A percentile compares a stretch with the other conserved stretches of the same genome.
phyloP scores from a whole-genome alignment of 2,888 invertebrate genomes.

The Herminia tarsipennalis region DNA sequence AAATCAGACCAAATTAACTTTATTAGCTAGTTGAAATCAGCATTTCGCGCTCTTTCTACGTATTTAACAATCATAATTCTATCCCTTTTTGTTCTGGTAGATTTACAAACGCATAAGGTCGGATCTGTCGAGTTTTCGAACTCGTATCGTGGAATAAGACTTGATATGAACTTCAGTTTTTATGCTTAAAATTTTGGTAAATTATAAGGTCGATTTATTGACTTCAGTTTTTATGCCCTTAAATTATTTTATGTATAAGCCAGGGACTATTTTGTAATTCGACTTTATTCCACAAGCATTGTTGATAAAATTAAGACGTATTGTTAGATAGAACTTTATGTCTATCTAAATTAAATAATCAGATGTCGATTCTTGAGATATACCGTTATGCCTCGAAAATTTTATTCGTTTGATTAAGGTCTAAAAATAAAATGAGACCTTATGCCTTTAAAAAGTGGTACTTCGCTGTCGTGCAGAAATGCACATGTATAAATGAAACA shows the following conservation, averaged over 20 bases:
- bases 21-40: not conserved
- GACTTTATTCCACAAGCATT: no score
- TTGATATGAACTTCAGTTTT: slow-evolving; percentile 1
- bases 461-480: not conserved
- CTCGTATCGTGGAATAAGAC: slow-evolving; percentile 3
- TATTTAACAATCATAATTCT: slow-evolving; percentile 7
- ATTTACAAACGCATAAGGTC: no score
- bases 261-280: not conserved
- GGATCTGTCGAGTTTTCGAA: not conserved
- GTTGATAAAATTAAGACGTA: not conserved
- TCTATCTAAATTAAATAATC: not conserved
- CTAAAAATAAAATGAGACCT: no score
- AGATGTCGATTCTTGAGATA: not conserved
- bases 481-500: no score
- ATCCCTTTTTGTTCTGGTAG: not conserved
- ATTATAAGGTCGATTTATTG: no score
- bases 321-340: not conserved
- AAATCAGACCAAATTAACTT: not conserved
- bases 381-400: no score
- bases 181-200: no score
- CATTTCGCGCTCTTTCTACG: slow-evolving; percentile 6
- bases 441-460: not conserved
- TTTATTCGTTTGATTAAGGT: no score
- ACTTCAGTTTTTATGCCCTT: slow-evolving; percentile 3
- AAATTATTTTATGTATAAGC: not conserved